Evolutionary conservation across 2,113 vertebrate species (phyloP).

Genomic region (Cettia cetti): DNA sequence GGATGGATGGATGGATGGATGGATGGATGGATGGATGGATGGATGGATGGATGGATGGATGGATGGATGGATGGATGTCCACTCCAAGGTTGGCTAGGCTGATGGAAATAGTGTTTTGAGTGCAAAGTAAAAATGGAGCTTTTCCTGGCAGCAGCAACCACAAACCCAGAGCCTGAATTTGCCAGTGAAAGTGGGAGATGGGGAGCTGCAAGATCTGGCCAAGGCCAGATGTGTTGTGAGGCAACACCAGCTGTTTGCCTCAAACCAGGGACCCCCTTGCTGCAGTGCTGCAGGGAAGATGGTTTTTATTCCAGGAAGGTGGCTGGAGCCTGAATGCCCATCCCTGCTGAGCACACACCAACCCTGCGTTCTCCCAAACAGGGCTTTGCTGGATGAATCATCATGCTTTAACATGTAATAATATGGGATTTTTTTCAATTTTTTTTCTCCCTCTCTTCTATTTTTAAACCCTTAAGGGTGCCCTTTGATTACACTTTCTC

Average conservation of each 20-base stretch:
- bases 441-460: neutral
- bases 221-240: neutral
- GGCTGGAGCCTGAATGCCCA: neutral
- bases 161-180: neutral
- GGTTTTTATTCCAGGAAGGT: neutral
- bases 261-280: neutral
- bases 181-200: neutral
- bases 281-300: neutral
- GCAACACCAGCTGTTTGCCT: neutral
- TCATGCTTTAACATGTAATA: neutral
- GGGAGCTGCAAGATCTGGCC: neutral
- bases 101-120: neutral
- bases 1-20: too few relatives aligned
- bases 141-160: neutral
- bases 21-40: too few relatives aligned
- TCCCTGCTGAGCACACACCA: neutral
- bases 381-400: slow-evolving; percentile 31
- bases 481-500: slow-evolving; percentile 12
- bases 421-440: neutral
- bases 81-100: neutral
- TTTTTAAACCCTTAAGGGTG: slow-evolving; percentile 44
- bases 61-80: neutral
- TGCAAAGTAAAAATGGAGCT: neutral
- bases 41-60: too few relatives aligned
- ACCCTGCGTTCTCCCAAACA: rapidly evolving